Conservation (phyloP, 1,140 invertebrate species). For the Drusus annulatus region DNA sequence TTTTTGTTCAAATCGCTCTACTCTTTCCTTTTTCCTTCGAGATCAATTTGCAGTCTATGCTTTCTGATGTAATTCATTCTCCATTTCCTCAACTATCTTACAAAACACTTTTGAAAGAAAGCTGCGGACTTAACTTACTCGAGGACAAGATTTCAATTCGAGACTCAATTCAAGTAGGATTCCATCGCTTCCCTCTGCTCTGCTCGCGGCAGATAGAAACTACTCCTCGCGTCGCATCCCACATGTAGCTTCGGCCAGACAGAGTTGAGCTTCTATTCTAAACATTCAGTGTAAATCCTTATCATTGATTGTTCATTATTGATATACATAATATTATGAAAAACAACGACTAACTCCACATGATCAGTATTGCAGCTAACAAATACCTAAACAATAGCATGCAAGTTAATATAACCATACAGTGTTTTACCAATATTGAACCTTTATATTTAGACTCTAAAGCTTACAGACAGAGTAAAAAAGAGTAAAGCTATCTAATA, state of each 20-base stretch:
- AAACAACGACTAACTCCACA: slow-evolving; percentile 30
- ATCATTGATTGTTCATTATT: slow-evolving; percentile 57
- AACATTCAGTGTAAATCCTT: slow-evolving; percentile 58
- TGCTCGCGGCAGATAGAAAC: background rate
- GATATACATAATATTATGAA: slow-evolving; percentile 38
- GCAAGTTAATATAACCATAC: slow-evolving; percentile 34
- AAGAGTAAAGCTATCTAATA: slow-evolving; percentile 60
- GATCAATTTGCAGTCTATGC: slow-evolving; percentile 41
- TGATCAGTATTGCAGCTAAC: slow-evolving; percentile 33
- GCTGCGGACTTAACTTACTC: too few species aligned
- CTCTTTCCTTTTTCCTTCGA: slow-evolving; percentile 14
- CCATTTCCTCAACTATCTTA: background rate
- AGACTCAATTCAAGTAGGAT: background rate
- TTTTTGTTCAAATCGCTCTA: background rate
- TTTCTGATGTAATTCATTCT: slow-evolving; percentile 27
- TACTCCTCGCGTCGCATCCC: background rate
- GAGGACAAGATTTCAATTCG: too few species aligned
- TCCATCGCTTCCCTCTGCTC: background rate
- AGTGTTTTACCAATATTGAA: slow-evolving; percentile 20
- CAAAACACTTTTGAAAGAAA: too few species aligned
- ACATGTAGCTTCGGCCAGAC: slow-evolving; percentile 44
- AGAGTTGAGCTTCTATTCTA: slow-evolving; percentile 50
- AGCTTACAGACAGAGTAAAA: slow-evolving; percentile 60
- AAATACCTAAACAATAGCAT: slow-evolving; percentile 55
- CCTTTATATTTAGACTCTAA: slow-evolving; percentile 55